Base-by-base conservation (phyloP, 2,888 invertebrate species). In the Oscheius myriophilus region DNA sequence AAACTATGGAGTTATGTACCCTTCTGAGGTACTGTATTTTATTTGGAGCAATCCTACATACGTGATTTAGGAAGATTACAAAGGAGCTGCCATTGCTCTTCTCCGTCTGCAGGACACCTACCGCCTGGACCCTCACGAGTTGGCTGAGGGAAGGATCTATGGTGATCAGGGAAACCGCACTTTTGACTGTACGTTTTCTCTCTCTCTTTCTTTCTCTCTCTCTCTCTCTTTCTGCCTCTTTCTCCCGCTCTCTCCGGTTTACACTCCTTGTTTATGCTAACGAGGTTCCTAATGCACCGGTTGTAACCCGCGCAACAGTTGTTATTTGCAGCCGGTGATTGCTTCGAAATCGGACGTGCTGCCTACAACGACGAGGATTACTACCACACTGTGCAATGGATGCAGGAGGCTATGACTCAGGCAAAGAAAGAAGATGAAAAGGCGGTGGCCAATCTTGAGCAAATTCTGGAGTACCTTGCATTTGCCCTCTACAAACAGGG, bases 311-410 rank as follows among this genome's bases (percentile, higher is more conserved):
- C 33, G 33, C 33, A 33, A 33, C 49, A n/a, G 49, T 18, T n/a
- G n/a, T n/a, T 21, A 12, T 6, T 71, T 85, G 72, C 91, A 87
- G 94, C 95, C 3, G 92, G 92, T 67, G 97, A 97, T 88, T 96
- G 97, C 87, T 97, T 93, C 89, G 96, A 97, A 89, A 90, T 98
- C 61, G 97, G 96, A 0, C 91, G 95, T 45, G 92, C 94, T 80
- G 91, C 94, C 2, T 98, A 98, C 89, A 93, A 93, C 85, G 92
- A 92, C 81, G 92, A 92, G 39, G 96, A 98, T 88, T 94, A 91
- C 87, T 93, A 92, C 84, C 96, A 97, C 87, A 94, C 96, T 0
- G 91, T 93, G 1, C 89, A 93, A 55, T 98, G 98, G 98, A 96
- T 97, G 96, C 91, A 91, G 76, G 94, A 95, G 88, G 93, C 97